A percentile compares a stretch with the other conserved stretches of the same genome.
phyloP scores from a whole-genome alignment of 2,113 vertebrate genomes.

The Canis aureus region DNA sequence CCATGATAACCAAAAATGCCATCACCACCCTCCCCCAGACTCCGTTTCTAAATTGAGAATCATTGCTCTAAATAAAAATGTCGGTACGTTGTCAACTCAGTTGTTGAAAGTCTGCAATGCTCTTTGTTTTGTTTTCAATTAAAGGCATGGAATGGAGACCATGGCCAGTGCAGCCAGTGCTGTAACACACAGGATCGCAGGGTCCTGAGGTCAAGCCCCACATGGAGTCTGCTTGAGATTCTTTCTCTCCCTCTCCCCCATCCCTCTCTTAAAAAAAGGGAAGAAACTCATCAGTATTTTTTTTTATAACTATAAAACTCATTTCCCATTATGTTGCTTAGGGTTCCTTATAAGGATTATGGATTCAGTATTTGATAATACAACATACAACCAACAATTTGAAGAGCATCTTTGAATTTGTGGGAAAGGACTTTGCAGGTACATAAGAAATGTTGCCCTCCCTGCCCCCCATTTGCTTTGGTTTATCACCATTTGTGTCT shows the following conservation, averaged over 20 bases:
- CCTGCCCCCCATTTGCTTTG: neutral
- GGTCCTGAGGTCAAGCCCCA: neutral
- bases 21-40: neutral
- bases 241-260: neutral
- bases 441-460: neutral
- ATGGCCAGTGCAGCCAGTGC: neutral
- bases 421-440: neutral
- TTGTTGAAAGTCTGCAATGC: neutral
- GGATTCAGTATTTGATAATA: neutral
- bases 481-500: neutral
- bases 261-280: neutral
- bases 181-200: neutral
- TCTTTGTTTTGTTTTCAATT: neutral
- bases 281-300: neutral
- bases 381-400: neutral
- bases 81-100: neutral
- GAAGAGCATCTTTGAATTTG: slow-evolving; percentile 11
- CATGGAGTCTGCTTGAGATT: neutral
- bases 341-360: neutral
- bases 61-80: neutral
- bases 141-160: neutral
- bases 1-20: neutral
- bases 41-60: neutral
- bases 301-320: neutral
- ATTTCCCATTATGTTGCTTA: neutral